Base-by-base conservation (phyloP, 2,888 invertebrate genomes). In the Calephelis perditalis region DNA sequence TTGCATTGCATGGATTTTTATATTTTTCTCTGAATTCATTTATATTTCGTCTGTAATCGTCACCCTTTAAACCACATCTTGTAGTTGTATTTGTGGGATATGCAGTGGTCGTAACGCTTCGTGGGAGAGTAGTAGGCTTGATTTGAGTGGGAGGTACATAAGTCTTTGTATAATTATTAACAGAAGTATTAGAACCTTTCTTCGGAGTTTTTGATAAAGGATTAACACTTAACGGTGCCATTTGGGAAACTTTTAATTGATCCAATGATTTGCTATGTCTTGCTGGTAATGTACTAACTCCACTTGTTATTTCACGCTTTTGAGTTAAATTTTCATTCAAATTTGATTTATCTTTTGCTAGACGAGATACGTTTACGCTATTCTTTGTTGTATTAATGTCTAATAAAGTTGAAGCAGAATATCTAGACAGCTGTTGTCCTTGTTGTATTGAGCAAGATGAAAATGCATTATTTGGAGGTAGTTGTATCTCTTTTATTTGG, bases 221-320 rank as follows among this genome's bases (percentile, higher is more conserved):
- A 73, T 84, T 81, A 60, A 80, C 71, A 67, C 75, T 84, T 9
- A 82, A 69, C 11, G 86, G 82, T 43, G 79, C 73, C 76, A 86
- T 79, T 75, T 90, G 84, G 54, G 91, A 89, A 8, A 94, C 89
- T 70, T 94, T 93, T 56, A 96, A 81, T 70, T 96, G 96, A 79
- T 96, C 96, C 67, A 96, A 81, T 2, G 96, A 96, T 77, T 96
- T 96, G 78, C 96, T 96, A 74, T 96, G 96, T 61, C 96, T 90
- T 0, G 95, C 93, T 1, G 94, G 94, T 55, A 94, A 75, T 0
- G 92, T 92, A 54, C 88, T 92, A 9, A 91, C 86, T 44, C 91
- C 91, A 65, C 86, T 88, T 10, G 80, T 82, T 47, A 88, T 82
- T 78, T 84, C 84, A 70, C 82, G 84, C 74, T 86, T 86, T 65